Base-by-base conservation (phyloP, 2,797 vertebrate genomes). In the Chromis chromis region DNA sequence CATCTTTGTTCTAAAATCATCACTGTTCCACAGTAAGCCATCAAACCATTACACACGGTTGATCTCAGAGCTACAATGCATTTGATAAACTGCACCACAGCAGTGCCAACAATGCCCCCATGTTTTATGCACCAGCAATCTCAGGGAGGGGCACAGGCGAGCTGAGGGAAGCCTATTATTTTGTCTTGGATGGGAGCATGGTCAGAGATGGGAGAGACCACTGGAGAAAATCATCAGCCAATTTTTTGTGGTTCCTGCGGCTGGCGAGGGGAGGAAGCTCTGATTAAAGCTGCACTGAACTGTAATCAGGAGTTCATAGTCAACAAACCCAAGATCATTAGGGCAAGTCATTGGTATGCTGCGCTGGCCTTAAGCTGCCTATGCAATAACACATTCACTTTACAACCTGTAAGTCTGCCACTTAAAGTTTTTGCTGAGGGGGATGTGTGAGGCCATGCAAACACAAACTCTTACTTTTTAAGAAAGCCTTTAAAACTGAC, bases 241-340 rank as follows among this genome's bases (percentile, higher is more conserved):
- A 65, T 74, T 84, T 79, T 75, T 85, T 76, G 86, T 66, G 78
- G 86, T 90, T 90, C 79, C 81, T 87, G 86, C 61, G 78, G 84
- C 88, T 70, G 74, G 70, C 40, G 39, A 72, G 61, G 78, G 56
- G 79, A 91, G 89, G 90, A 93, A 92, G 76, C 84, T 61, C 74
- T 88, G 92, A 92, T 92, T 92, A 89, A 87, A 86, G 86, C 81
- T 55, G 67, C 65, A 63, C 70, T 82, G 49, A 86, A 76, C 86
- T 87, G 78, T 89, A 92, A 92, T 92, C 89, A 92, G 73, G 55
- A 76, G 72, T 70, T 82, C 65, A 66, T 73, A 80, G 70, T 83
- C 78, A 75, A 84, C 82, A 83, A 74, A 74, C 60, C 53, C 67
- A 10, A 46, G 53, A 85, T 77, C 79, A 84, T 87, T 81, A 78